Conservation (phyloP, 2,797 vertebrate genomes). For the Pseudochaenichthys georgianus region DNA sequence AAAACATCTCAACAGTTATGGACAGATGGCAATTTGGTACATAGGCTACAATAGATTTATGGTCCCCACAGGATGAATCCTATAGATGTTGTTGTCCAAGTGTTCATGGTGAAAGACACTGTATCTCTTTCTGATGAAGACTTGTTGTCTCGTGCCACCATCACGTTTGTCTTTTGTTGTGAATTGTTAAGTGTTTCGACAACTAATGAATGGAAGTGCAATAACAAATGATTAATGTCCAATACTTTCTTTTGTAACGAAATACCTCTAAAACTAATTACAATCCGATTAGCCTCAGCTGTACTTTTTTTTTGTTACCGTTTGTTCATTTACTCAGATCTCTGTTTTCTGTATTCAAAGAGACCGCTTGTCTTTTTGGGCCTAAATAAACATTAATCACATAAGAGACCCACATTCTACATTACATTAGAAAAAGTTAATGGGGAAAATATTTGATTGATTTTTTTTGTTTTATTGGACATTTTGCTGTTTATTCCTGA, state of each 20-base stretch:
- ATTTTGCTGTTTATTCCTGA: not conserved
- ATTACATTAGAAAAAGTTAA: conserved; percentile 3
- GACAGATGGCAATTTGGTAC: not conserved
- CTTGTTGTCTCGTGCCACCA: not conserved
- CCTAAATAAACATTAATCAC: conserved; percentile 9
- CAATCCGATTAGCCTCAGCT: not conserved
- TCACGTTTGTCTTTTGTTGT: not conserved
- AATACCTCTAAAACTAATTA: not conserved
- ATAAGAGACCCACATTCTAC: not conserved
- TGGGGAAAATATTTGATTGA: not conserved
- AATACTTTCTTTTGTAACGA: not conserved
- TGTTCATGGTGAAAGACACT: not conserved
- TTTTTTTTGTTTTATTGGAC: not conserved
- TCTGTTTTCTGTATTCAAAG: not conserved
- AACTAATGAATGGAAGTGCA: not conserved
- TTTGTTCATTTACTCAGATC: conserved; percentile 1
- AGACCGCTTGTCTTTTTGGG: not conserved
- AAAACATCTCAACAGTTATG: not conserved
- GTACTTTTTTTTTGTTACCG: not conserved
- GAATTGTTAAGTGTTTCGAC: not conserved
- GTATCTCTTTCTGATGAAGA: not conserved
- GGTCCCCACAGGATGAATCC: not conserved
- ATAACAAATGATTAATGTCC: not conserved
- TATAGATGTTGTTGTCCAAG: not conserved
- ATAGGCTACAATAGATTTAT: not conserved